Percentiles rank a stretch among this genome's conserved stretches.
Evolutionary conservation across 2,797 vertebrate genomes (phyloP).

Genomic region (Phalanger gymnotis): DNA sequence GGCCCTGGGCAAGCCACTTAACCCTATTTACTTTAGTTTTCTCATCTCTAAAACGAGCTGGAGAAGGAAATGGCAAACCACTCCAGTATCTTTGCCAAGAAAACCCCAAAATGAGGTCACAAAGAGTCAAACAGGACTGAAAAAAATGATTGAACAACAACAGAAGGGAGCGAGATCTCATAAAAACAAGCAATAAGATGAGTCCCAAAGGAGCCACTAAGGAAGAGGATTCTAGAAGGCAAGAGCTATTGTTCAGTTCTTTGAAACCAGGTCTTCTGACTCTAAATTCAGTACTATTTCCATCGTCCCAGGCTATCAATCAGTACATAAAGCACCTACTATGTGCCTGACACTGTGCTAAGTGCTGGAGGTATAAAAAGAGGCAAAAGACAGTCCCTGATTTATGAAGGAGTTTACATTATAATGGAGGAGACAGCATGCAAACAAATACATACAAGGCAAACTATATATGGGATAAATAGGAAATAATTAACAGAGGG

Average conservation of each 20-base stretch:
- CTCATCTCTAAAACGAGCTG: not conserved
- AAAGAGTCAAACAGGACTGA: not conserved
- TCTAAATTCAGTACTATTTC: not conserved
- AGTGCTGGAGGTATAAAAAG: not conserved
- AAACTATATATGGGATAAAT: not conserved
- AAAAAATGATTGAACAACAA: not conserved
- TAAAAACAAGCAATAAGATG: not conserved
- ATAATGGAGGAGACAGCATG: not conserved
- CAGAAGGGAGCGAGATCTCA: not conserved
- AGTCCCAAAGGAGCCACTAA: not conserved
- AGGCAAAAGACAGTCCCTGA: not conserved
- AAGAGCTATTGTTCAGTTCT: not conserved
- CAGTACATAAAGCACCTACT: not conserved
- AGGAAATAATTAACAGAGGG: not conserved
- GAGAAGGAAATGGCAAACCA: not conserved
- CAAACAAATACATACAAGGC: not conserved
- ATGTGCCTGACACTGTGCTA: not conserved
- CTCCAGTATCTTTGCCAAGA: not conserved
- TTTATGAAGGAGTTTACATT: not conserved
- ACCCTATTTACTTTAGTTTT: not conserved
- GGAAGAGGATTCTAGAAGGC: not conserved
- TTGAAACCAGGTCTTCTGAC: not conserved
- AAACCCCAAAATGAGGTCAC: not conserved
- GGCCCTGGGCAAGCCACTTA: not conserved
- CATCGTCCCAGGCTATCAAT: not conserved